Evolutionary conservation across 1,140 invertebrate species (phyloP), one percentile per base, ranked within the genome.

Genomic region (Orchestia grillus): DNA sequence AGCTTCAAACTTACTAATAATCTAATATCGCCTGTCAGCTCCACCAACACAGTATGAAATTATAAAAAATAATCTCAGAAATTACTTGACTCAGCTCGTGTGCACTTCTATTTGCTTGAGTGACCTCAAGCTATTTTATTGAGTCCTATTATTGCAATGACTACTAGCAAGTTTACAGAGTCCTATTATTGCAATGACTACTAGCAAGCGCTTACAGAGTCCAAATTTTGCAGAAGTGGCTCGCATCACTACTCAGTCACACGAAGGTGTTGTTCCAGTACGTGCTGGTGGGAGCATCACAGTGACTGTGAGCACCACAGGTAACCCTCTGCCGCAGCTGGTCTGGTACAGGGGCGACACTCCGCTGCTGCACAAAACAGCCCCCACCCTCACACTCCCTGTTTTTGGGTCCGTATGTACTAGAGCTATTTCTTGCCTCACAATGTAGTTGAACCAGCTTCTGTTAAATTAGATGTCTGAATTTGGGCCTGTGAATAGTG

Each of bases 241-340:
- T 28, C 43, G 44, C 43, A 94, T 94, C 92, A 94, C 92, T 45
- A 36, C 44, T 36, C 92, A 94, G 92, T 94, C 92, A 40, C 44
- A 47, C 11, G 43, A 94, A 47, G 44, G 92, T 45, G 6, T 44
- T 4, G 36, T 94, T 44, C 0, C 43, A 44, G 92, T 94, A 11
- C 43, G 11, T 1, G 6, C 40, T 4, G 92, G 92, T 28, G 44
- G 44, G 41, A 47, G 92, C 44, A 19, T 94, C 43, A 94, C 3
- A 47, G 92, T 94, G 40, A 94, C 44, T 40, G 44, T 94, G 41
- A 47, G 23, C 40, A 47, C 44, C 40, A 28, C 44, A 44, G 92
- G 92, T n/a, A 94, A 94, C 92, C 92, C 92, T 94, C 92, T 44
- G 47, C 43, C 92, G 11, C 41, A 94, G 44, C 44, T 94, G 16